Evolutionary conservation across 37 sponge, comb jelly and placozoan species (phyloP).

Genomic region (Tethya wilhelma): DNA sequence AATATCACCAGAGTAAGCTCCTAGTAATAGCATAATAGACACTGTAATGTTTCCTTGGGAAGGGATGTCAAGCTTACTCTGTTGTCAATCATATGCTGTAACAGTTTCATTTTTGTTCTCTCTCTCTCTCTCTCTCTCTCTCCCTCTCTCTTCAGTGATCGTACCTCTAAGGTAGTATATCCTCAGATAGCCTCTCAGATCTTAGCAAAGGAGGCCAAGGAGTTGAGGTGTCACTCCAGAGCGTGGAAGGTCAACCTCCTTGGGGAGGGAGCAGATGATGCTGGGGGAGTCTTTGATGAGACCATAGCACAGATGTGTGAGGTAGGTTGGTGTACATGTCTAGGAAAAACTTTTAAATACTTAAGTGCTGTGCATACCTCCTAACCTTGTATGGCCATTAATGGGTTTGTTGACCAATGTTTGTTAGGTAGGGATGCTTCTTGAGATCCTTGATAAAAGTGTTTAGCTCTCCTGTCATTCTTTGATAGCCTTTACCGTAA

Average conservation of each 20-base stretch:
- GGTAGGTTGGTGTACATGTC: constrained; percentile 27
- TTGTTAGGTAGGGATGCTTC: too few species aligned
- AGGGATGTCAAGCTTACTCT: neutral
- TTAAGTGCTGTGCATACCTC: neutral
- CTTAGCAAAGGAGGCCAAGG: constrained; percentile 40
- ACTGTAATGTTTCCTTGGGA: neutral
- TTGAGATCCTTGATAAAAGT: too few species aligned
- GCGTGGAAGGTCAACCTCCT: constrained; percentile 92
- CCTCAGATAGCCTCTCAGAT: constrained; percentile 80
- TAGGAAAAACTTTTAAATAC: neutral
- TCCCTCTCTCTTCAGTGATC: constrained; percentile 11
- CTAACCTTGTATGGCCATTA: too few species aligned
- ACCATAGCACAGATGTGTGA: constrained; percentile 85
- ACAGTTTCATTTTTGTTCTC: neutral
- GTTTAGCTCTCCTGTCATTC: too few species aligned
- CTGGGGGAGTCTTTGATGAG: constrained; percentile 97
- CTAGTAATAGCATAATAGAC: neutral
- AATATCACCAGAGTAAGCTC: constrained; percentile 45
- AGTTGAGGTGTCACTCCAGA: constrained; percentile 67
- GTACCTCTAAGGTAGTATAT: constrained; percentile 48
- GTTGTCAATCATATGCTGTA: neutral
- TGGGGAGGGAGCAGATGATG: constrained; percentile 94
- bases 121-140: neutral
- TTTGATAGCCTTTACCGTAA: too few species aligned
- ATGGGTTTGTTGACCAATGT: too few species aligned